Percentiles rank a stretch among this genome's conserved stretches.
These are phyloP conservation scores for Oenanthe oenanthe DNA, from an alignment of 2,113 vertebrate genomes.

Conservation along the genomic window DNA sequence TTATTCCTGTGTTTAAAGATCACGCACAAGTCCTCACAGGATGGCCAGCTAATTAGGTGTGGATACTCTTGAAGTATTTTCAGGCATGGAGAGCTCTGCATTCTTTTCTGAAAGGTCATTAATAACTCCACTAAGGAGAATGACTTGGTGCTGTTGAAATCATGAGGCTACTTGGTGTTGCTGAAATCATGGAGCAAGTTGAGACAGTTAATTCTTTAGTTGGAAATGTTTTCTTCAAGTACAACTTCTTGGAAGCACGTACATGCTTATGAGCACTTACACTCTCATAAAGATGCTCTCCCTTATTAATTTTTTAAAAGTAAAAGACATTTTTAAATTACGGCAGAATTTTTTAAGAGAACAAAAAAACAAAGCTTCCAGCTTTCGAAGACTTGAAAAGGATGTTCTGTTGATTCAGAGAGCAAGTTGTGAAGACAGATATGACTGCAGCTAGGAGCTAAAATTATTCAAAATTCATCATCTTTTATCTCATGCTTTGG, in stretches of 20 bases:
- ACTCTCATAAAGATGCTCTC: background rate
- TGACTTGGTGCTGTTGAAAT: background rate
- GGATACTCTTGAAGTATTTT: conserved; percentile 32
- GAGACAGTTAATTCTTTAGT: background rate
- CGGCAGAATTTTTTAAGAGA: background rate
- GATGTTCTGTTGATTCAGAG: conserved; percentile 7
- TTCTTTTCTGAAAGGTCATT: conserved; percentile 32
- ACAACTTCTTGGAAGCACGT: background rate
- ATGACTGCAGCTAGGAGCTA: background rate
- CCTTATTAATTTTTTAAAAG: background rate
- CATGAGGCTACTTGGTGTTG: background rate
- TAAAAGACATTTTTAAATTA: background rate
- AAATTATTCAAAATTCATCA: conserved; percentile 18
- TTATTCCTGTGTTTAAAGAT: conserved; percentile 37
- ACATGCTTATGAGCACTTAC: background rate
- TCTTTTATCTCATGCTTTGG: conserved; percentile 18
- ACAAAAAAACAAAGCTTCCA: background rate
- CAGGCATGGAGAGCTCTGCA: background rate
- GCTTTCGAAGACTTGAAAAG: background rate
- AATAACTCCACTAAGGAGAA: background rate
- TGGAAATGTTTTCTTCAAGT: background rate
- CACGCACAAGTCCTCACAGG: conserved; percentile 18
- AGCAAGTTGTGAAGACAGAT: conserved; percentile 3
- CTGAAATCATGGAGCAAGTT: conserved; percentile 2
- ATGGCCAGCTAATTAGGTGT: background rate